Conservation (phyloP, 2,113 vertebrate genomes). For the Forbesichthys agassizii region DNA sequence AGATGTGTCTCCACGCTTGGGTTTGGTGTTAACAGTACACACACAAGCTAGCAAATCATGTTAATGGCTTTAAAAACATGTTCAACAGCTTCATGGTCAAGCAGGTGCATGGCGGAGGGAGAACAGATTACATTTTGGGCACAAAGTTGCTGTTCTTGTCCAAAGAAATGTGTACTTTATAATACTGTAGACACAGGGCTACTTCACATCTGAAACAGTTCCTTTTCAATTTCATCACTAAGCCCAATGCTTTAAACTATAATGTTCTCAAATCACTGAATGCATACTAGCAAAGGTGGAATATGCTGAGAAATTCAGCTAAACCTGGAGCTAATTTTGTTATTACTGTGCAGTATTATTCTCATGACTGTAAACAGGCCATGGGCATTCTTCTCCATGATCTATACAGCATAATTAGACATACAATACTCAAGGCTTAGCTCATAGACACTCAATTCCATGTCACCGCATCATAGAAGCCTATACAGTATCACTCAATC, state of each 20-base stretch:
- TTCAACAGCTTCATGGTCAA: constrained; percentile 32
- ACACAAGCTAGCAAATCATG: constrained; percentile 28
- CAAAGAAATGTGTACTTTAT: background rate
- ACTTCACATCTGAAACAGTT: background rate
- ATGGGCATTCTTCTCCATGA: background rate
- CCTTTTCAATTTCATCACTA: background rate
- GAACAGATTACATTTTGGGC: constrained; percentile 33
- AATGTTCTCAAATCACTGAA: background rate
- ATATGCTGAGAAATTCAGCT: background rate
- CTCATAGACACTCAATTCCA: constrained; percentile 2
- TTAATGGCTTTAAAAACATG: constrained; percentile 34
- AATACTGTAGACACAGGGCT: background rate
- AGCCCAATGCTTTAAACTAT: background rate
- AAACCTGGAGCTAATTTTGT: constrained; percentile 1
- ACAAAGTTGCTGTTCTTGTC: too few species aligned
- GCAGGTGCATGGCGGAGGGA: constrained; percentile 5
- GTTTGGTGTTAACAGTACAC: constrained; percentile 39
- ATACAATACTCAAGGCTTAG: background rate
- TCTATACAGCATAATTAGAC: background rate
- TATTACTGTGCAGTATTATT: too few species aligned
- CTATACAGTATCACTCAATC: constrained; percentile 46
- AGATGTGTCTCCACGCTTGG: constrained; percentile 34
- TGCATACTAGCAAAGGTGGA: background rate
- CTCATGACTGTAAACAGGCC: background rate
- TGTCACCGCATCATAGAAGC: constrained; percentile 33